These are phyloP conservation scores for Drosophila sucinea DNA, from an alignment of 1,140 invertebrate species.

Conservation along the genomic window DNA sequence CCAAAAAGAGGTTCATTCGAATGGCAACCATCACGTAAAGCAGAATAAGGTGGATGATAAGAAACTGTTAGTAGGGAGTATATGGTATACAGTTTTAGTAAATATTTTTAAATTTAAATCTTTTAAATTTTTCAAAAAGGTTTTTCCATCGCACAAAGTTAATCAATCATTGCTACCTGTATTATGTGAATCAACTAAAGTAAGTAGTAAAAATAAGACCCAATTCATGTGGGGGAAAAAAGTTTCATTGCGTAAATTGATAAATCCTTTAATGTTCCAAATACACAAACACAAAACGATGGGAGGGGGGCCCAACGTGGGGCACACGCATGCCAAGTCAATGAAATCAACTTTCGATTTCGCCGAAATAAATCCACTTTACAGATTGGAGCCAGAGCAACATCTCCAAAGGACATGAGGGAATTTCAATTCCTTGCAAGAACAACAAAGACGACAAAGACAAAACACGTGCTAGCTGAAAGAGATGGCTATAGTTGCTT, in stretches of 20 bases:
- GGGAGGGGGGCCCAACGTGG: neutral
- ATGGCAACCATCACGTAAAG: too few relatives aligned
- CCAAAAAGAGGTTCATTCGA: too few relatives aligned
- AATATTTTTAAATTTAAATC: neutral
- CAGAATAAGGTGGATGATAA: too few relatives aligned
- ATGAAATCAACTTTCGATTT: conserved; percentile 77
- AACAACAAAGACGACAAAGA: conserved; percentile 60
- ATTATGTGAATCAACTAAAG: conserved; percentile 27
- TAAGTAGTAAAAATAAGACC: conserved; percentile 38
- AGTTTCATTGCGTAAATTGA: conserved; percentile 69
- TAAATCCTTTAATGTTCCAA: conserved; percentile 74
- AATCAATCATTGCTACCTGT: conserved; percentile 61
- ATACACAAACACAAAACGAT: conserved; percentile 14
- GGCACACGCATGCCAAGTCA: neutral
- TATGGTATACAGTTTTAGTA: neutral
- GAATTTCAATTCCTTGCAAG: conserved; percentile 71
- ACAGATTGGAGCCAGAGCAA: conserved; percentile 48
- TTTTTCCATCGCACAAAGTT: conserved; percentile 32
- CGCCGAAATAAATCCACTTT: conserved; percentile 76
- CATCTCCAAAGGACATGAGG: conserved; percentile 38
- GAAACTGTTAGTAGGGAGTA: too few relatives aligned
- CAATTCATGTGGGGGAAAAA: conserved; percentile 34
- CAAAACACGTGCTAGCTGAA: conserved; percentile 60
- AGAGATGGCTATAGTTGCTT: conserved; percentile 15
- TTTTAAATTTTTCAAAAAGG: conserved; percentile 2